Evolutionary conservation across 2,888 invertebrate genomes (phyloP).

Genomic region (Cantharis flavilabris): DNA sequence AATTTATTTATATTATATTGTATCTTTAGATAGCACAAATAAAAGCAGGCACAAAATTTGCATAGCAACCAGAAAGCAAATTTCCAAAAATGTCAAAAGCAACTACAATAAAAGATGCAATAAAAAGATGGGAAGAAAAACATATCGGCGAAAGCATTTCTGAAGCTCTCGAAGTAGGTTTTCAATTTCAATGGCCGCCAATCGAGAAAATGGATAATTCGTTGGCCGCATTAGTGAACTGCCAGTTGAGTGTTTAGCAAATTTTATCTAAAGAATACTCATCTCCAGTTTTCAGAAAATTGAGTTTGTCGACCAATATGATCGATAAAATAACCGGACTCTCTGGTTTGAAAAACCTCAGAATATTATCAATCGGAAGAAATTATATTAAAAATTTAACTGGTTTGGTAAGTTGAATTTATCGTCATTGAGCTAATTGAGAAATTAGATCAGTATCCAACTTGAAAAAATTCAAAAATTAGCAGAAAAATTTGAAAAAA

Average conservation of each 20-base stretch:
- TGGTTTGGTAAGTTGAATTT: constrained; percentile 68
- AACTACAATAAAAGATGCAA: constrained; percentile 83
- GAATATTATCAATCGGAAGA: constrained; percentile 81
- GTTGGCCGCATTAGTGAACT: constrained; percentile 71
- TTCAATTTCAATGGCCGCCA: constrained; percentile 89
- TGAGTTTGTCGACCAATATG: constrained; percentile 91
- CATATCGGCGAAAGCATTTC: constrained; percentile 66
- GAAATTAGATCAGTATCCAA: too few relatives aligned
- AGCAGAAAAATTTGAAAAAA: too few relatives aligned
- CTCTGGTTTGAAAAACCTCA: constrained; percentile 80
- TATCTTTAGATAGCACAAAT: too few relatives aligned
- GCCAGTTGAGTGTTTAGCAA: constrained; percentile 67
- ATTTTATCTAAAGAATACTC: not conserved
- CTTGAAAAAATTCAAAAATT: too few relatives aligned
- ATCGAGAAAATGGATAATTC: constrained; percentile 95
- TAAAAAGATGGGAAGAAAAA: constrained; percentile 87
- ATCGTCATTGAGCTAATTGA: too few relatives aligned
- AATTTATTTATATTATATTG: not conserved
- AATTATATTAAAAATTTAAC: constrained; percentile 90
- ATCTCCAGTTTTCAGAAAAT: constrained; percentile 64
- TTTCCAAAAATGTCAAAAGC: constrained; percentile 63
- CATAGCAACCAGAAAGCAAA: not conserved
- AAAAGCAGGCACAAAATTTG: not conserved
- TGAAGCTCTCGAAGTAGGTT: constrained; percentile 75
- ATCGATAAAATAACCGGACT: constrained; percentile 91